Evolutionary conservation across 2,113 vertebrate species (phyloP).

Genomic region (Trematocara macrostoma): DNA sequence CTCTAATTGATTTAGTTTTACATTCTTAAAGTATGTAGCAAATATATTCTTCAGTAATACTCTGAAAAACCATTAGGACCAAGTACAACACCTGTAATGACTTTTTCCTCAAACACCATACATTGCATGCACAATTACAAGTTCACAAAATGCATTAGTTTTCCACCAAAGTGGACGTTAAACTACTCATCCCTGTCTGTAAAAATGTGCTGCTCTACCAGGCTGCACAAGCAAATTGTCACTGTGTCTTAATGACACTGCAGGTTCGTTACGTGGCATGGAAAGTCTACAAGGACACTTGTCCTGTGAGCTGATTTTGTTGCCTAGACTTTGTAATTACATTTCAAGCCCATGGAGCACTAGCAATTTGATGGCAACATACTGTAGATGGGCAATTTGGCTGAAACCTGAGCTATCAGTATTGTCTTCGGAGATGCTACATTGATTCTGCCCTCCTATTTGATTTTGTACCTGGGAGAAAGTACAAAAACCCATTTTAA

Average conservation of each 20-base stretch:
- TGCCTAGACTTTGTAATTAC: neutral
- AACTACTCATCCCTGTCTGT: neutral
- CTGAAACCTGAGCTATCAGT: neutral
- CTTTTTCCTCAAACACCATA: neutral
- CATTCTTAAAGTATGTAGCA: neutral
- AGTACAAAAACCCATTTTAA: neutral
- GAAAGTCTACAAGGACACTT: neutral
- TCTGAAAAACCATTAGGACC: neutral
- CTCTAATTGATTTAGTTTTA: neutral
- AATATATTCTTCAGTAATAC: neutral
- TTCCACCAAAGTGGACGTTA: neutral
- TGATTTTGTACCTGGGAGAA: neutral
- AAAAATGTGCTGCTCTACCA: neutral
- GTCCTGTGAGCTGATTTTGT: neutral
- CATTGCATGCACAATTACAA: neutral
- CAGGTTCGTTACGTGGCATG: neutral
- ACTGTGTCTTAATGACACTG: neutral
- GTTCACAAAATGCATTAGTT: neutral
- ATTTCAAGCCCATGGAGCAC: neutral
- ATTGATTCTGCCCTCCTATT: conserved; percentile 10
- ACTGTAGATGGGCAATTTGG: neutral
- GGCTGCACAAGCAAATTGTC: neutral
- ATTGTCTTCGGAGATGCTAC: neutral
- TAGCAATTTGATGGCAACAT: neutral
- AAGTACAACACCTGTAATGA: neutral